phyloP scores from a whole-genome alignment of 2,888 invertebrate genomes.

The Sepioteuthis lessoniana region DNA sequence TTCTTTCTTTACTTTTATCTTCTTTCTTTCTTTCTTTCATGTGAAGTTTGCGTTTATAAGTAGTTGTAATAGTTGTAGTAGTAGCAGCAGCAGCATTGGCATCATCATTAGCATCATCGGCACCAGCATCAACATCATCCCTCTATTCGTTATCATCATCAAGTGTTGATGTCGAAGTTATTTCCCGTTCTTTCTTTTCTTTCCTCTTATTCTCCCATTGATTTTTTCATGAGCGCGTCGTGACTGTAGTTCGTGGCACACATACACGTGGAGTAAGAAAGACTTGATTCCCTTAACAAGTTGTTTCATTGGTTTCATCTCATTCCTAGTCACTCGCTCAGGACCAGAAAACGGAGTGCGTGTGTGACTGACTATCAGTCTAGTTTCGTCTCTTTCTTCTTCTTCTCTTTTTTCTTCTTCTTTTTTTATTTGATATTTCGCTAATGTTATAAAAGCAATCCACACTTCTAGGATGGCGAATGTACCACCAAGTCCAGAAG shows the following conservation, averaged over 20 bases:
- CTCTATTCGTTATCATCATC: background rate
- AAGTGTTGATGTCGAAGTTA: background rate
- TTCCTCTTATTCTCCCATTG: no score
- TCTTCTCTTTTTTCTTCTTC: background rate
- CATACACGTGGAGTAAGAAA: background rate
- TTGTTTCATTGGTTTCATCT: no score
- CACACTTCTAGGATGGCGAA: constrained; percentile 4
- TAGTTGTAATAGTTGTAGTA: no score
- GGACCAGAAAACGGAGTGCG: no score
- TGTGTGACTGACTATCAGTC: background rate
- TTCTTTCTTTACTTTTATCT: no score
- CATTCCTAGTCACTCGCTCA: no score
- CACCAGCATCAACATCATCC: background rate
- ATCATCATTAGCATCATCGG: background rate
- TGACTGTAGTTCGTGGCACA: background rate
- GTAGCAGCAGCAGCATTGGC: background rate
- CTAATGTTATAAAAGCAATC: background rate
- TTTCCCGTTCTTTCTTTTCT: no score
- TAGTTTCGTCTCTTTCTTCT: background rate
- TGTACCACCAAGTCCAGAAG: background rate
- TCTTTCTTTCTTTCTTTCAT: no score
- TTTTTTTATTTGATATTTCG: background rate
- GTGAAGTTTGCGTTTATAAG: no score
- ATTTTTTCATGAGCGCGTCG: no score
- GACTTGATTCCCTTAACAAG: no score